Base-by-base conservation (phyloP, 2,888 invertebrate species). In the Eupithecia exiguata region DNA sequence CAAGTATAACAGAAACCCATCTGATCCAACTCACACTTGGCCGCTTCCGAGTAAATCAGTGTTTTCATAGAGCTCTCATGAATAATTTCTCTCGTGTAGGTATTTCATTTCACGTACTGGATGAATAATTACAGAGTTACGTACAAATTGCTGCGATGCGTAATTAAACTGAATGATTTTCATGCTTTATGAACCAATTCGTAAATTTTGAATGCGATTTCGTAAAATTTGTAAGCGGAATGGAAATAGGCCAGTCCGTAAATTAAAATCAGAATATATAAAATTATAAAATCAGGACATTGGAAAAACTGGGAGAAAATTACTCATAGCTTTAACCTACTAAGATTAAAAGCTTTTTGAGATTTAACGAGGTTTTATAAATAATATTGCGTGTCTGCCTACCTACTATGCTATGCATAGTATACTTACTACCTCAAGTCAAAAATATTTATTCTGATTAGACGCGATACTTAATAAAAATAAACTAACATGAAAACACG, bases 141-240 rank as follows among this genome's bases (percentile, higher is more conserved):
- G 61, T 72, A 70, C 67, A 70, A 71, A 73, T 75, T 53, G 49
- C 68, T 35, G 62, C 75, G 73, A 73, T 76, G 65, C 65, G 70
- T 71, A 73, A 76, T 76, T 73, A 71, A 76, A 73, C 75, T 61
- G 71, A 61, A 76, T 71, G 75, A 73, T 73, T 76, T 73, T 73
- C 75, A 73, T 76, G 75, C 75, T 73, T 73, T 69, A 71, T 76
- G 75, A 69, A 69, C 65, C 70, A 69, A 66, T 73, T 72, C 61
- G 49, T 68, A 61, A 72, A 70, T 73, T 76, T 76, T 71, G 69
- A 66, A 76, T 71, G 72, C 14, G 70, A 49, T 66, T 71, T 71
- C 61, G 72, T 69, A 63, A 72, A 72, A 70, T 70, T 72, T 75
- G 69, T 63, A 40, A 38, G 63, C 67, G 43, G 65, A 62, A 49